Evolutionary conservation across 2,888 invertebrate species (phyloP), one percentile per base, ranked within the genome.

Genomic region (Matsumyia berberina): DNA sequence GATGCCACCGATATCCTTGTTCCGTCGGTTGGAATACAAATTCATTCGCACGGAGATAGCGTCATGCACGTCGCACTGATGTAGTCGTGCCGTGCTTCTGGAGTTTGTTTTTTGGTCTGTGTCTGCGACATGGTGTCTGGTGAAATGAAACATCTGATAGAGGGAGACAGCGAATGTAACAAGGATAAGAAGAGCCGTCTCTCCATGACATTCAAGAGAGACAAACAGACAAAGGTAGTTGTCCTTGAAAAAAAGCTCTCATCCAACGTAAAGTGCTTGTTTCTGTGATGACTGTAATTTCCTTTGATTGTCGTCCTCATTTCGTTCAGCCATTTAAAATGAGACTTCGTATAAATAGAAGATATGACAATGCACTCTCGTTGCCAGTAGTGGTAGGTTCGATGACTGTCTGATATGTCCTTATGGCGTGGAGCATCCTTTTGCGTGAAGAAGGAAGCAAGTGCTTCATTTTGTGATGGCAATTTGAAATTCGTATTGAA

Each of bases 191-290:
- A 51, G n/a, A n/a, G 33, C 15, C 24, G 57, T 74, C 51, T 37
- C 19, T 67, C 24, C 31, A 29, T 66, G 77, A 66, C 78, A 66
- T 60, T 82, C 17, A 60, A 76, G 53, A 62, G 67, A 55, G 15
- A 37, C 42, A 35, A 49, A 64, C 44, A 53, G 55, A 85, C 74
- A 80, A 76, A 66, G 70, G 66, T 53, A 66, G 64, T 39, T 85
- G 85, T 85, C 80, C 85, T 85, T 85, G 85, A 85, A 80, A 73
- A 78, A 73, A 72, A 57, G 53, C 42, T 60, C 46, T 72, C 72
- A 67, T 83, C 73, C 78, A 62, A 44, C 69, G 19, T 66, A 46
- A 70, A 85, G 85, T 85, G 74, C 60, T 64, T 73, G 62, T 62
- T 73, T 79, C 55, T 83, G 37, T 73, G 72, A 83, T 78, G 72